phyloP scores from a whole-genome alignment of 2,113 vertebrate genomes.

The Apteryx mantelli region DNA sequence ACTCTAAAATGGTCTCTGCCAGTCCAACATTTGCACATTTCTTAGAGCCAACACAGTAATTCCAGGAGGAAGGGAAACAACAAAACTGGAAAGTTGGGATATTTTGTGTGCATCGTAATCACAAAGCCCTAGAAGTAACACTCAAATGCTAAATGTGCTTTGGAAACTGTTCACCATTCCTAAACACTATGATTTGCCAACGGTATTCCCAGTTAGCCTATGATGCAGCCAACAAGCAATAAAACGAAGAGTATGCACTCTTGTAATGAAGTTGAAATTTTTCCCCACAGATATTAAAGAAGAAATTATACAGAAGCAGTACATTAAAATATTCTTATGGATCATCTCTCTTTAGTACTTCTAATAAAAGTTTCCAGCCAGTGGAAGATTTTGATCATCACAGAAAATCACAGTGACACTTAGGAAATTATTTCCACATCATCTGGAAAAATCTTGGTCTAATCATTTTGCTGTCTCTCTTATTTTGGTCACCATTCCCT shows the following conservation, averaged over 20 bases:
- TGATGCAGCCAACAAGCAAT: background rate
- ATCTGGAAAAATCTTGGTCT: background rate
- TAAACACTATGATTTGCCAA: background rate
- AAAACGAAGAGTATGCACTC: background rate
- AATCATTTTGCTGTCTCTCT: background rate
- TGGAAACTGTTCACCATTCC: background rate
- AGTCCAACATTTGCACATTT: background rate
- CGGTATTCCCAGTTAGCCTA: background rate
- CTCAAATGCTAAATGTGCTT: background rate
- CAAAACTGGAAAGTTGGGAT: background rate
- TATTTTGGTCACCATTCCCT: background rate
- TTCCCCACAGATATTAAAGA: background rate
- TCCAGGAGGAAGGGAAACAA: background rate
- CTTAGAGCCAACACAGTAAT: background rate
- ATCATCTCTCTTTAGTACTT: background rate
- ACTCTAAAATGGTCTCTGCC: background rate
- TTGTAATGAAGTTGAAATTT: background rate
- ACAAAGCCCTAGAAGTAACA: background rate
- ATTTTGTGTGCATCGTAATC: background rate
- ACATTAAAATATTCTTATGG: background rate
- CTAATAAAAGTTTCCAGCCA: constrained; percentile 9
- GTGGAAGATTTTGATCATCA: constrained; percentile 9
- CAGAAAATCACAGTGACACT: background rate
- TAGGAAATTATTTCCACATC: background rate
- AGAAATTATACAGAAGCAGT: background rate